Evolutionary conservation across 2,113 vertebrate species (phyloP).

Genomic region (Odocoileus virginianus): DNA sequence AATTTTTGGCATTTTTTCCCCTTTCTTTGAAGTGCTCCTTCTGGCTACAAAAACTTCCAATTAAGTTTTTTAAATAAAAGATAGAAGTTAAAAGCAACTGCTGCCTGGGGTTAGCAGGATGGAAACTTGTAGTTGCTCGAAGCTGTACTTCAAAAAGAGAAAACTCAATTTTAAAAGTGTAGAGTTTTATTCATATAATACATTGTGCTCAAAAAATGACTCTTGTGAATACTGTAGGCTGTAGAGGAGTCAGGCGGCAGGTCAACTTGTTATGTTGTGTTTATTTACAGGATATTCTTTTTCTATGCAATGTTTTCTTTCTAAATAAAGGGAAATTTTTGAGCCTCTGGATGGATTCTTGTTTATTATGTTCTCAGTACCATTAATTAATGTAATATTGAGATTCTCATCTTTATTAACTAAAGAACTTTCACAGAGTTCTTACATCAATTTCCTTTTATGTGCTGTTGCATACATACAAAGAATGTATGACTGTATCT

Average conservation of each 20-base stretch:
- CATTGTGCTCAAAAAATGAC: constrained; percentile 49
- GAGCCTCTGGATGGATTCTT: background rate
- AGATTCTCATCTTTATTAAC: background rate
- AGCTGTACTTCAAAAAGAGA: constrained; percentile 79
- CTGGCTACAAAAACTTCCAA: constrained; percentile 76
- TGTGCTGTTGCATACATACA: background rate
- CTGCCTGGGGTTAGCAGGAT: constrained; percentile 72
- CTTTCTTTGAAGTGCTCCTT: constrained; percentile 79
- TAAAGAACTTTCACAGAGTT: background rate
- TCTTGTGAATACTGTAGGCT: constrained; percentile 62
- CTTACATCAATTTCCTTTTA: background rate
- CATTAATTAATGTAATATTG: background rate
- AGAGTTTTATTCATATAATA: constrained; percentile 74
- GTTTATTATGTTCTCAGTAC: background rate
- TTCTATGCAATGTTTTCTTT: background rate
- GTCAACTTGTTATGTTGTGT: background rate
- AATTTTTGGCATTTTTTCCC: constrained; percentile 71
- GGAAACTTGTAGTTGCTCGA: constrained; percentile 73
- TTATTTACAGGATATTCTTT: constrained; percentile 41
- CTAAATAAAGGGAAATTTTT: constrained; percentile 1
- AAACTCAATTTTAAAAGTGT: constrained; percentile 71
- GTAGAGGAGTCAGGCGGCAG: constrained; percentile 16
- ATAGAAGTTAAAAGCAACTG: constrained; percentile 74
- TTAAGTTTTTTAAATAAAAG: constrained; percentile 79
- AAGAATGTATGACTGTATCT: background rate